phyloP scores from a whole-genome alignment of 2,797 vertebrate genomes.

The Halcyon smyrnensis region DNA sequence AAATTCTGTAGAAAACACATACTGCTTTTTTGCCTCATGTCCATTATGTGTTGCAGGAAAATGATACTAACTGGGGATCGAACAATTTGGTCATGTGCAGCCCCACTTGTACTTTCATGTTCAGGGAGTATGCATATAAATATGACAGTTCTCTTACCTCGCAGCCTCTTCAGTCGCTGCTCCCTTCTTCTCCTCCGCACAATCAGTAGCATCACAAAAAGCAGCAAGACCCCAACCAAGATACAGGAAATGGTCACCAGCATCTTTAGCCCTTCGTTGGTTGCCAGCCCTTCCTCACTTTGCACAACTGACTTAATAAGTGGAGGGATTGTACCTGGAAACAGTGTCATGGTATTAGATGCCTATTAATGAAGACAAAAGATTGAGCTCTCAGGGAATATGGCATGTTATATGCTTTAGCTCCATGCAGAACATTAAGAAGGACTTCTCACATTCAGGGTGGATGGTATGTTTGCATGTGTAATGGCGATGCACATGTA shows the following conservation, averaged over 20 bases:
- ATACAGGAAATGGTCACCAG: constrained; percentile 97
- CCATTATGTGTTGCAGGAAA: neutral
- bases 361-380: constrained; percentile 36
- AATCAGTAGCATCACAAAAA: constrained; percentile 92
- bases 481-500: neutral
- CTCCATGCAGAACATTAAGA: neutral
- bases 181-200: constrained; percentile 93
- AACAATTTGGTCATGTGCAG: neutral
- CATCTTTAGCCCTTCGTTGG: constrained; percentile 96
- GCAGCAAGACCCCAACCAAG: constrained; percentile 90
- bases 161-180: constrained; percentile 94
- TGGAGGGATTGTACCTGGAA: constrained; percentile 95
- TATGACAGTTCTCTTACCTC: constrained; percentile 81
- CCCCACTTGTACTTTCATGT: neutral
- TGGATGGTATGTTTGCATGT: neutral
- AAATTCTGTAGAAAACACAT: neutral
- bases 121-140: neutral
- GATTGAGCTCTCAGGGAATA: constrained; percentile 37
- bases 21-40: neutral
- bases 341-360: constrained; percentile 71
- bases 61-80: neutral
- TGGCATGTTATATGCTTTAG: neutral
- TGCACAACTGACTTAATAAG: constrained; percentile 93
- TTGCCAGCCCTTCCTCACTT: constrained; percentile 91
- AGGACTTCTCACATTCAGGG: neutral